Evolutionary conservation across 2,797 vertebrate species (phyloP), one percentile per base, ranked within the genome.

Genomic region (Agapornis canus): DNA sequence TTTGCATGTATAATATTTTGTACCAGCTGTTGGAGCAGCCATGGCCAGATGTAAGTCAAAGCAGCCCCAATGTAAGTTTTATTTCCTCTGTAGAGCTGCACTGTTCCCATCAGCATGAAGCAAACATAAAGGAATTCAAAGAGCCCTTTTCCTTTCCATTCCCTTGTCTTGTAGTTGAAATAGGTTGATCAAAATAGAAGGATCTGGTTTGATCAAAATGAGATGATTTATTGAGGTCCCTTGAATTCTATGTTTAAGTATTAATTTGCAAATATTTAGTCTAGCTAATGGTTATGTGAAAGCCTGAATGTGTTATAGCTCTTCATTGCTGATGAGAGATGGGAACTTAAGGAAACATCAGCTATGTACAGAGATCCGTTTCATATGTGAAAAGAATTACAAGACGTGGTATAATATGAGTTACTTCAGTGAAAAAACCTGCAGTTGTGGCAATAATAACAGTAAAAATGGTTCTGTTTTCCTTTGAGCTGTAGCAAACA

Each of bases 321-420:
- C 39, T 79, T 76, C 37, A 18, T 39, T 72, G 63, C 40, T 31
- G n/a, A 48, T 81, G 25, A 73, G 39, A 82, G 19, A 49, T 32
- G 29, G 51, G 39, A 51, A 47, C 10, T 22, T 73, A 19, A 40
- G 48, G 48, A 79, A 68, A 14, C 26, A 32, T n/a, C 48, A 84
- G 12, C 63, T 54, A 4, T 42, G 31, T 54, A 32, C 7, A 13
- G 45, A 45, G 40, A 48, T 94, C 7, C 27, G 45, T 68, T 72
- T 71, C 48, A 35, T 64, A 11, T 13, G 1, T 60, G n/a, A 54
- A 61, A 76, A 76, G 31, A 69, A 54, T 65, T 76, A 48, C 66
- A 48, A 56, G 42, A 54, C 0, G 0, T 27, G n/a, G 27, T 52
- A 32, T 29, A 37, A 43, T 21, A 39, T 13, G 31, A 80, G 65